Evolutionary conservation across 2,797 vertebrate genomes (phyloP).

Genomic region (Oreortyx pictus): DNA sequence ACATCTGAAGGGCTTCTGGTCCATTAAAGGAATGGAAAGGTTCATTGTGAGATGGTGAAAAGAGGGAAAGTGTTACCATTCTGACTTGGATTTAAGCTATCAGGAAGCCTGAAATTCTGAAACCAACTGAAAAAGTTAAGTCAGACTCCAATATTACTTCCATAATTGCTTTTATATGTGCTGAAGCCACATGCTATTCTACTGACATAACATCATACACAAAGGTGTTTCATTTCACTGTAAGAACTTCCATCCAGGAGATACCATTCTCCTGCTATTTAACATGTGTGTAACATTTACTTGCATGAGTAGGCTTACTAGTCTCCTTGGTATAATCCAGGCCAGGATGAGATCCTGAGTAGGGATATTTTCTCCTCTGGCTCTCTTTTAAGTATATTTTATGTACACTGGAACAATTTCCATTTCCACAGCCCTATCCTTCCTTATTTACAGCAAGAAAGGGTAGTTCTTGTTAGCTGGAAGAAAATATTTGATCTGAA

Average conservation of each 20-base stretch:
- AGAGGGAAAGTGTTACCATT: slow-evolving; percentile 65
- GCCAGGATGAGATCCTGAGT: background rate
- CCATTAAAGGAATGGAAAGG: slow-evolving; percentile 38
- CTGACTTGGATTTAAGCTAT: background rate
- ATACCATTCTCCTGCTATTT: slow-evolving; percentile 30
- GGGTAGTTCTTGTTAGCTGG: background rate
- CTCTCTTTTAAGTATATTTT: background rate
- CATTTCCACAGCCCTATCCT: background rate
- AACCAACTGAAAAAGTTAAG: slow-evolving; percentile 46
- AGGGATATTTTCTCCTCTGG: slow-evolving; percentile 4
- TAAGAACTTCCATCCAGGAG: slow-evolving; percentile 57
- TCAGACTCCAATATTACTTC: slow-evolving; percentile 51
- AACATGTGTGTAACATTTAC: background rate
- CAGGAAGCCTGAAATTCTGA: slow-evolving; percentile 22
- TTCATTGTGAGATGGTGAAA: slow-evolving; percentile 45
- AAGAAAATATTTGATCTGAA: slow-evolving; percentile 1
- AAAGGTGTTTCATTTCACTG: slow-evolving; percentile 73
- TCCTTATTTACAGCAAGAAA: background rate
- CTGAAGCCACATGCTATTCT: slow-evolving; percentile 69
- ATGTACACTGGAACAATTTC: background rate
- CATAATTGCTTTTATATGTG: slow-evolving; percentile 59
- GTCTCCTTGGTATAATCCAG: background rate
- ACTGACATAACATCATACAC: slow-evolving; percentile 60
- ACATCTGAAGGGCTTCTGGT: background rate
- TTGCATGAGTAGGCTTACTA: background rate